Base-by-base conservation (phyloP, 2,113 vertebrate genomes). In the Castor canadensis region DNA sequence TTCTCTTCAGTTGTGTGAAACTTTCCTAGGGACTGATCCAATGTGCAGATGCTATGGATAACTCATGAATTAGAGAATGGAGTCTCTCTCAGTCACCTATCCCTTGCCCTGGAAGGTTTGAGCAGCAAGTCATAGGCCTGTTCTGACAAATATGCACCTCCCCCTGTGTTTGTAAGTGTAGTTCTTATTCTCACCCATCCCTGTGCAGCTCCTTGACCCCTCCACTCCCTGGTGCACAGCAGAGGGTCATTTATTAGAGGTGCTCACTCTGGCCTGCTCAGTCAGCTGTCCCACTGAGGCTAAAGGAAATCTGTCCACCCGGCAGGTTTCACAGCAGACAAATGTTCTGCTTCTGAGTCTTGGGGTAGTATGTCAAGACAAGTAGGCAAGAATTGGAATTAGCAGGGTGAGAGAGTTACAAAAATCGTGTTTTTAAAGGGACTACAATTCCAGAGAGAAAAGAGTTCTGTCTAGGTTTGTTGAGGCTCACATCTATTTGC, bases 161-260 rank as follows among this genome's bases (percentile, higher is more conserved):
- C 47, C 28, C 32, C 20, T 8, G 11, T 7, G 26, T 17, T 32
- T 67, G 5, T 40, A 81, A n/a, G 22, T 69, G 62, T 60, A 66
- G 10, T 35, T 26, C 4, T 0, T 7, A 6, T 32, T 30, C 11
- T 49, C 7, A 35, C 16, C 16, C 35, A 9, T 0, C 16, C 7
- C 20, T 9, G 0, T n/a, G 17, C 17, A 64, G 30, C 26, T 62
- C 24, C 58, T 15, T 20, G 26, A 28, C 13, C 19, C 26, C 19
- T 72, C 8, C 13, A 30, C 28, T 40, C 24, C 9, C 3, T 16
- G 47, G 45, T 28, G 9, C 12, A 35, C 32, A 58, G 17, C 35
- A 54, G 16, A 47, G 10, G 30, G 38, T 19, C 28, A 11, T 35
- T 71, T n/a, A 20, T 2, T 19, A 38, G 38, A 73, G 84, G 58